phyloP scores from a whole-genome alignment of 64 coral and sea anemone species.

The Porites lutea region DNA sequence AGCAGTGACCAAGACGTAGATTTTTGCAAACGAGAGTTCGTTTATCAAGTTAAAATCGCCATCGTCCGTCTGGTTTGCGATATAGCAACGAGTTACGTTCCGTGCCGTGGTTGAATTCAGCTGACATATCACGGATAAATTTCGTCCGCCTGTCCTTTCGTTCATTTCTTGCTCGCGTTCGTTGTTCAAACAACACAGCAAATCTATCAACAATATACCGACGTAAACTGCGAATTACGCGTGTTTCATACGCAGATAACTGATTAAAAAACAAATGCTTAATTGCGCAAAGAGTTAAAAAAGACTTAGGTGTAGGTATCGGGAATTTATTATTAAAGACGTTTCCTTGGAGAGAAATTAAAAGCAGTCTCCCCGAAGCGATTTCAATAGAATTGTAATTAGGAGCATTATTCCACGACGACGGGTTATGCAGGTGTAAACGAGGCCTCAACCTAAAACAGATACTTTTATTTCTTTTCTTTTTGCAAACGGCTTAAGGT shows the following conservation, averaged over 20 bases:
- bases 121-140: not conserved
- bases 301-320: not conserved
- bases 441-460: not conserved
- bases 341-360: not conserved
- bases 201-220: not conserved
- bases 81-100: not conserved
- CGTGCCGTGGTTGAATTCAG: not conserved
- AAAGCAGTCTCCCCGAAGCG: not conserved
- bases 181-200: not conserved
- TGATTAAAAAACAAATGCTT: not conserved
- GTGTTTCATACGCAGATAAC: not conserved
- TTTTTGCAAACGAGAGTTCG: not conserved
- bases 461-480: not conserved
- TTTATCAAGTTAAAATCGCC: not conserved
- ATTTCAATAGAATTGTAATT: not conserved
- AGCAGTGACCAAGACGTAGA: not conserved
- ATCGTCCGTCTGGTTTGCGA: not conserved
- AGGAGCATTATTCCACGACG: slow-evolving; percentile 3
- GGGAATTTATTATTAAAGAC: not conserved
- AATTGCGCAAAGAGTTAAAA: not conserved
- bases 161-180: not conserved
- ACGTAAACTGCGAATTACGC: not conserved
- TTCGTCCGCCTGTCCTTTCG: not conserved
- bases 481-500: not conserved
- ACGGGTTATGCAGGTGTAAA: not conserved